Base-by-base conservation (phyloP, 2,113 vertebrate species). In the Hirundichthys speculiger region DNA sequence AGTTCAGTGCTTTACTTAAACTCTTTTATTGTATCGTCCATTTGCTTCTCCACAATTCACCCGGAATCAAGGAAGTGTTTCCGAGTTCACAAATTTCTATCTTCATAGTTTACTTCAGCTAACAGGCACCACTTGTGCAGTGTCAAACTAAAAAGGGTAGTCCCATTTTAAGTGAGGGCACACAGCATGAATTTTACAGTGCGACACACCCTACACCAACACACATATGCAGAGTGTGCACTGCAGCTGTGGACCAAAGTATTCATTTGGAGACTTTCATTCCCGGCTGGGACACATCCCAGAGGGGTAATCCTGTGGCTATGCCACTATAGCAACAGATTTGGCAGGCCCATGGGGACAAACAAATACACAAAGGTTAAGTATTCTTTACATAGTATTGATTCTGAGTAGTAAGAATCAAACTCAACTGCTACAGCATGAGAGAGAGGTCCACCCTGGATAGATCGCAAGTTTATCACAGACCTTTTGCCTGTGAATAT, bases 71-170 rank as follows among this genome's bases (percentile, higher is more conserved):
- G 30, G 9, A 34, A 34, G 6, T 7, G 6, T 2, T 34, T 34
- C 3, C 11, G n/a, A 9, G 10, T 45, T 11, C 11, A 11, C n/a
- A 19, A 19, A 18, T 45, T 45, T 19, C 18, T 18, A 11, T 9
- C n/a, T 19, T 45, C 3, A 45, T 45, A 11, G 9, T 45, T 19
- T 45, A 45, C 30, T 34, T 7, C 30, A 34, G 5, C 3, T 10
- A 19, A 7, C 43, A 45, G 7, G 8, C 43, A 45, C 4, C 15
- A 15, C 5, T 43, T 45, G 43, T 78, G 53, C 60, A 14, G 71
- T 55, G 59, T 67, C 79, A 76, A 79, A 70, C 59, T 60, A 50
- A 59, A 75, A 57, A 54, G 60, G 73, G 75, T 72, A 60, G 60
- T 52, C 50, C 65, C 34, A 51, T 79, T 63, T 82, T 66, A 81